A percentile compares a stretch with the other conserved stretches of the same genome.
phyloP scores from a whole-genome alignment of 2,797 vertebrate species.

The Phrynocephalus vlangalii region DNA sequence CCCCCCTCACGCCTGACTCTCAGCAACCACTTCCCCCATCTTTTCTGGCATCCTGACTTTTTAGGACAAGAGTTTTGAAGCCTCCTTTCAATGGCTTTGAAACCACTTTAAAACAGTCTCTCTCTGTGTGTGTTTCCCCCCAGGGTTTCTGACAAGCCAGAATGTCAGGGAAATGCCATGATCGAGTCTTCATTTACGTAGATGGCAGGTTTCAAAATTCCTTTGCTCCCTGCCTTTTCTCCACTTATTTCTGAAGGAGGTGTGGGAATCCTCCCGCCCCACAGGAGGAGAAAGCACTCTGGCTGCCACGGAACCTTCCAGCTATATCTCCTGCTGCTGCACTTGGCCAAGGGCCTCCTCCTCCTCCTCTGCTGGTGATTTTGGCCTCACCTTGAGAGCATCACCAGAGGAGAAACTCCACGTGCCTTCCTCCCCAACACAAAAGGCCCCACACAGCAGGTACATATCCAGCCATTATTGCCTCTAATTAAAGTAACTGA shows the following conservation, averaged over 20 bases:
- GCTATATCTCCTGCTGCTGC: background rate
- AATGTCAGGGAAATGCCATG: slow-evolving; percentile 14
- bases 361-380: background rate
- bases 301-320: background rate
- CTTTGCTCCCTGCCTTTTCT: background rate
- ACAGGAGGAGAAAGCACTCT: no score
- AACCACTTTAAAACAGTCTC: background rate
- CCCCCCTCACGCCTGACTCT: no score
- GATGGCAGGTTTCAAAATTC: background rate
- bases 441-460: no score
- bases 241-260: background rate
- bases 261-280: background rate
- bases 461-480: no score
- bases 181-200: background rate
- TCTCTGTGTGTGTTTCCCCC: background rate
- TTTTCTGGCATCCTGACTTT: slow-evolving; percentile 1
- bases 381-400: no score
- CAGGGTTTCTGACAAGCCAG: slow-evolving; percentile 10
- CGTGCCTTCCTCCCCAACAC: background rate
- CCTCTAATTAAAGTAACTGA: background rate
- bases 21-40: background rate
- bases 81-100: background rate
- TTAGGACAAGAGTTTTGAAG: background rate
- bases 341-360: background rate
- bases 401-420: no score